Evolutionary conservation across 2,888 invertebrate species (phyloP), one percentile per base, ranked within the genome.

Genomic region (Sipha maydis): DNA sequence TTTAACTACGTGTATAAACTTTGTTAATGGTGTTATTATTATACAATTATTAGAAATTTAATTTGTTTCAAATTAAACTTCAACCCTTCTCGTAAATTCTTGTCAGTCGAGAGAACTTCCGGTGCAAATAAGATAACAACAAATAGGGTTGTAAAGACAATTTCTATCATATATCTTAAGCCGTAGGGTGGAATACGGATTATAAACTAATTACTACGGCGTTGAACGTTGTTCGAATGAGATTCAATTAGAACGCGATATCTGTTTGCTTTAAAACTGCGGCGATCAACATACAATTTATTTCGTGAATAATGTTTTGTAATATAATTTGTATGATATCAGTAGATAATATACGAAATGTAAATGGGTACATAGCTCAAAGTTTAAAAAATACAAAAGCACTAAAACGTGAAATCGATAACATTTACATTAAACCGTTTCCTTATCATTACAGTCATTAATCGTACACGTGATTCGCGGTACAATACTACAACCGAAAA

Each of bases 41-140:
- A 25, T 61, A 61, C 8, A 61, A 21, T 25, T 61, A 25, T 61
- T 7, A 61, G 21, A 25, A 34, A 19, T 25, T 17, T 0, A 61
- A 67, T 80, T 61, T 61, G 34, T 61, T 38, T 34, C 38, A 80
- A 80, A 67, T 80, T 80, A 67, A 80, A 80, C 80, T 25, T 61
- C 38, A 61, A n/a, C 80, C 67, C 80, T 80, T 38, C 31, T 61
- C 14, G 54, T 54, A 78, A 78, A 54, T 61, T 61, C n/a, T n/a
- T n/a, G 67, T 61, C 38, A 38, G 61, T 67, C 17, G 9, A 4
- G 25, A 31, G 25, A 67, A 80, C 80, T 67, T 67, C 19, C 67
- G 17, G 8, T 21, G 38, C n/a, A 38, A 67, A 80, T 38, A 19
- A 80, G n/a, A 80, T 67, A 67, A 77, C 28, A 54, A 61, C 79